phyloP scores from a whole-genome alignment of 2,113 vertebrate genomes.

The Proterorhinus semilunaris region DNA sequence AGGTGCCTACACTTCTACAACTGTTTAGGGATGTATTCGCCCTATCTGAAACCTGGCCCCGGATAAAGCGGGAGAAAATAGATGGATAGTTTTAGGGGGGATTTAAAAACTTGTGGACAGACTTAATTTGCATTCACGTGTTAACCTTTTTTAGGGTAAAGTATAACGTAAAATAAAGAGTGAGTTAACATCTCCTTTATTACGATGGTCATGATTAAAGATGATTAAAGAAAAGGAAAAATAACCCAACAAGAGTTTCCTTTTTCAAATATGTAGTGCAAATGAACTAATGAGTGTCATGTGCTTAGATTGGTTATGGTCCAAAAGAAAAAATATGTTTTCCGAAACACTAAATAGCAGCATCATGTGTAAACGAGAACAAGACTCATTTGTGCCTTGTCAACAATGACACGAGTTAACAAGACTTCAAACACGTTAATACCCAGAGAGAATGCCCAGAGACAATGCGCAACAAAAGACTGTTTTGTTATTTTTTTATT shows the following conservation, averaged over 20 bases:
- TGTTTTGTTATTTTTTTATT: conserved; percentile 5
- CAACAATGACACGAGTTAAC: background rate
- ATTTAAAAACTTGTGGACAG: no score
- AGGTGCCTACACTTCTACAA: no score
- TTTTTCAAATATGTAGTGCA: background rate
- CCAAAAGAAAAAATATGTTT: background rate
- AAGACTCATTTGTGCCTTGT: conserved; percentile 12
- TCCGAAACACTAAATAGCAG: background rate
- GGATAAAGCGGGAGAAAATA: no score
- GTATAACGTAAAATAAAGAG: no score
- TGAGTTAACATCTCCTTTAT: no score
- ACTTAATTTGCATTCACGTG: no score
- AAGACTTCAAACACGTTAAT: conserved; percentile 5
- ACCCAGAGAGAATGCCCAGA: conserved; percentile 5
- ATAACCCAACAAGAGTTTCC: background rate
- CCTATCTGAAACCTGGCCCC: no score
- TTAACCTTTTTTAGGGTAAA: no score
- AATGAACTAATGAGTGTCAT: background rate
- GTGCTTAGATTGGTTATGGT: background rate
- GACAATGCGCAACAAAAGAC: conserved; percentile 2
- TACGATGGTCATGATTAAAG: no score
- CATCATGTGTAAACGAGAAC: conserved; percentile 5
- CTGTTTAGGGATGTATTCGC: no score
- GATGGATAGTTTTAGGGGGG: no score
- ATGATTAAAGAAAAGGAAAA: no score